These are phyloP conservation scores for Torymus auratus DNA, from an alignment of 2,888 invertebrate species.

Conservation along the genomic window DNA sequence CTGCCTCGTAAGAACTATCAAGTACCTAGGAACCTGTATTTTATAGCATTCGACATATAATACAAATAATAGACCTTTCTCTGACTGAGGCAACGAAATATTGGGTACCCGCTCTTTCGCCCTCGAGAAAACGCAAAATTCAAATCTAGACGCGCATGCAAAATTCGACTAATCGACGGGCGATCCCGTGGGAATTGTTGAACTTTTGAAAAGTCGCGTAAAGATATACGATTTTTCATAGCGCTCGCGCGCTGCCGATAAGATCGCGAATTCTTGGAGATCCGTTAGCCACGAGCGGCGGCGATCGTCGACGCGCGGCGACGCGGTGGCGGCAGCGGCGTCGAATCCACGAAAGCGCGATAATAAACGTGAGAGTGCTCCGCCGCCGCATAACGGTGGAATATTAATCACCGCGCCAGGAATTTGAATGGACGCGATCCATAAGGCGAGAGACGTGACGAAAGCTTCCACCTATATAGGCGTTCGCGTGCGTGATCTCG, in stretches of 20 bases:
- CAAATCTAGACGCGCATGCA: not conserved
- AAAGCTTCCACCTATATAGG: constrained; percentile 69
- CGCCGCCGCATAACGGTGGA: constrained; percentile 64
- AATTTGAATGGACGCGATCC: constrained; percentile 73
- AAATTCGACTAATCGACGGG: constrained; percentile 1
- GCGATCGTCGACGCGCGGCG: constrained; percentile 20
- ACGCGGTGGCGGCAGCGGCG: not conserved
- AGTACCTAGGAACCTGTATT: too few relatives aligned
- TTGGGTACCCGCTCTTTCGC: too few relatives aligned
- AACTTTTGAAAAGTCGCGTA: constrained; percentile 48
- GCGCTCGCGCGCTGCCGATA: constrained; percentile 28
- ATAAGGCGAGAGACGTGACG: constrained; percentile 75
- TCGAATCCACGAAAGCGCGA: constrained; percentile 43
- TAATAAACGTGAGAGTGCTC: constrained; percentile 60
- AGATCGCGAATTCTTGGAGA: constrained; percentile 54
- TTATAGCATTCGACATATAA: too few relatives aligned
- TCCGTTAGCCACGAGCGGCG: constrained; percentile 35
- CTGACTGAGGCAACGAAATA: too few relatives aligned
- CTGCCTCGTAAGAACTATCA: too few relatives aligned
- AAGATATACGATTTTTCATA: constrained; percentile 53
- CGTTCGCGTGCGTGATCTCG: constrained; percentile 32
- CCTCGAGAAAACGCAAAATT: not conserved
- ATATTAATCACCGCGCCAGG: constrained; percentile 69
- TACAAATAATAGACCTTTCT: too few relatives aligned
- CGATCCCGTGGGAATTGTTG: constrained; percentile 48